phyloP scores from a whole-genome alignment of 2,888 invertebrate species.

The Drosophila yooni region DNA sequence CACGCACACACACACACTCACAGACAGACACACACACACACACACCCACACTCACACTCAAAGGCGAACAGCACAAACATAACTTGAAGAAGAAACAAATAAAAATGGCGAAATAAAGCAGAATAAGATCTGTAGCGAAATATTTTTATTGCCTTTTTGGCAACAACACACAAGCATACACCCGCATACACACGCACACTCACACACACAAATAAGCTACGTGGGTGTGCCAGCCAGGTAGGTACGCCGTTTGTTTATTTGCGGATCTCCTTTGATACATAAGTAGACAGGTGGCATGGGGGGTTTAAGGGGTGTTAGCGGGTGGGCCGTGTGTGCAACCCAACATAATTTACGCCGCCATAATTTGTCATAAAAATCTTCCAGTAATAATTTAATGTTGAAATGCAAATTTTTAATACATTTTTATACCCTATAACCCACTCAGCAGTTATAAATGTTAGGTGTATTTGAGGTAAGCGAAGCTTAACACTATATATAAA shows the following conservation, averaged over 20 bases:
- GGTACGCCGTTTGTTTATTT: conserved; percentile 41
- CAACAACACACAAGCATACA: conserved; percentile 28
- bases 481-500: neutral
- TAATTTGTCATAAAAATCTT: conserved; percentile 84
- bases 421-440: conserved; percentile 49
- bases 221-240: conserved; percentile 18
- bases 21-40: conserved; percentile 20
- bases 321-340: conserved; percentile 42
- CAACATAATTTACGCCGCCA: conserved; percentile 83
- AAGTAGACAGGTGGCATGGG: conserved; percentile 15
- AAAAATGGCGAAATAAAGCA: conserved; percentile 80
- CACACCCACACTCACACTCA: neutral
- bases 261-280: conserved; percentile 47
- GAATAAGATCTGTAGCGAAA: conserved; percentile 79
- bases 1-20: neutral
- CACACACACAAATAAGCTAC: neutral
- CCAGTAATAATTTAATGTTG: conserved; percentile 76
- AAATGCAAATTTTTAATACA: conserved; percentile 80
- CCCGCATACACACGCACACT: conserved; percentile 4
- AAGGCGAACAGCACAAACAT: conserved; percentile 25
- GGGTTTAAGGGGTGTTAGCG: neutral
- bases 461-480: neutral
- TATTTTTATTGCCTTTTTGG: conserved; percentile 80
- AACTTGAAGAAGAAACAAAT: conserved; percentile 71
- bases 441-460: neutral